Evolutionary conservation across 2,113 vertebrate genomes (phyloP), one percentile per base, ranked within the genome.

Genomic region (Triplophysa rosa): DNA sequence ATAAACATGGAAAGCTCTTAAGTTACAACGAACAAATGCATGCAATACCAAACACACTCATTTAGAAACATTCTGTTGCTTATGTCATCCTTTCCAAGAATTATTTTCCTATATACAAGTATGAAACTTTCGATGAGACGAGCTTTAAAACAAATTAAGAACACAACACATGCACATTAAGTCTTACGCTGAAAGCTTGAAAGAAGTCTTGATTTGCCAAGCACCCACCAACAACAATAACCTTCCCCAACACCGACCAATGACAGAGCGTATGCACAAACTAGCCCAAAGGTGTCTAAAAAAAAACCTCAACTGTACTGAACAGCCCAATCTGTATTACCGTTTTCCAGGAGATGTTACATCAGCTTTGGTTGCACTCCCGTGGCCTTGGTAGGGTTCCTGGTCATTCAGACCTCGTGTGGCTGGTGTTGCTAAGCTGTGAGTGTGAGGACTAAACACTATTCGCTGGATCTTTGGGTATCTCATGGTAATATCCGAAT

Each of bases 401-500:
- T 64, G 68, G 69, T 73, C 83, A 74, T 52, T 65, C 37, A 47
- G 56, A 63, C 67, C 76, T 81, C 69, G 58, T 81, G 69, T 64
- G 79, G 33, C 29, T 64, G 24, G 59, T 47, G 67, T 65, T 68
- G 73, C 58, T 62, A 70, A 49, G 70, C 47, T 62, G 56, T 56
- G 77, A 76, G 49, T 52, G 63, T 63, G 77, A 81, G 79, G 63
- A 75, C 66, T 77, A 72, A 71, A 79, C 72, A 63, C 82, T 74
- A 77, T 75, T 86, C 75, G 76, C 77, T 79, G 82, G 70, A 74
- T 72, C 54, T 79, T 78, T 77, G 82, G 67, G 79, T 40, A 63
- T 79, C 83, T 83, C 79, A 68, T 77, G 80, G 71, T 67, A 79
- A 79, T 75, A 78, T 72, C 75, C 79, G 77, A 71, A 77, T 86